Conservation (phyloP, 2,888 invertebrate species). For the Maniola hyperantus region DNA sequence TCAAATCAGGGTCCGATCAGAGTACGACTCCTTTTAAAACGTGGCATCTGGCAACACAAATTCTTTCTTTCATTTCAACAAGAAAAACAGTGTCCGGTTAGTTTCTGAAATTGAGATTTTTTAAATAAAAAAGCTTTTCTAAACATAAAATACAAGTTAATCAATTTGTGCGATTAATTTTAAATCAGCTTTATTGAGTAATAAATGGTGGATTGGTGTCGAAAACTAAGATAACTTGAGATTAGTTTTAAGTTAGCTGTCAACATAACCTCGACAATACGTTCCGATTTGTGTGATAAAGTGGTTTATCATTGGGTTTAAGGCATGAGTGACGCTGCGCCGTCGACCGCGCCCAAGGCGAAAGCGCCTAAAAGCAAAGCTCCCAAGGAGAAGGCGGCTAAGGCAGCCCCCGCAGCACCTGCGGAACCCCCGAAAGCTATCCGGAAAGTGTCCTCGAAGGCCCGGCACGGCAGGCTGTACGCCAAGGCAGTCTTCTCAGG, state of each 20-base stretch:
- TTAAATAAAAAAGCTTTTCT: constrained; percentile 39
- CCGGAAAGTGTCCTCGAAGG: constrained; percentile 76
- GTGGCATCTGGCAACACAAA: constrained; percentile 65
- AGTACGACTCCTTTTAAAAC: background rate
- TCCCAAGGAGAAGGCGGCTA: constrained; percentile 80
- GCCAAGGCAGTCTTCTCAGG: constrained; percentile 99
- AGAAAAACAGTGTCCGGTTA: constrained; percentile 69
- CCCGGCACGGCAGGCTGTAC: constrained; percentile 93
- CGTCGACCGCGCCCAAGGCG: constrained; percentile 80
- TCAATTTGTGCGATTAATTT: background rate
- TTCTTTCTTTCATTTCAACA: constrained; percentile 66
- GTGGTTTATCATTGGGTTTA: constrained; percentile 47
- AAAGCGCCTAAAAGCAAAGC: constrained; percentile 82
- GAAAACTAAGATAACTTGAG: constrained; percentile 55
- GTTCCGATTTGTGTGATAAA: constrained; percentile 44
- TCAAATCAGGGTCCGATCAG: background rate
- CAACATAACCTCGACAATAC: constrained; percentile 72
- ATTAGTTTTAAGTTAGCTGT: constrained; percentile 62
- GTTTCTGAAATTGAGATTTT: constrained; percentile 55
- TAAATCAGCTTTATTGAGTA: constrained; percentile 30
- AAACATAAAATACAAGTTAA: constrained; percentile 30
- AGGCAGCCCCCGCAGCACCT: constrained; percentile 80
- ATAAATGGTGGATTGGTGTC: constrained; percentile 52
- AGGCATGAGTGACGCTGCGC: constrained; percentile 85
- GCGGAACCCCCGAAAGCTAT: constrained; percentile 78